Evolutionary conservation across 2,888 invertebrate genomes (phyloP), one percentile per base, ranked within the genome.

Genomic region (Archips crataeganus): DNA sequence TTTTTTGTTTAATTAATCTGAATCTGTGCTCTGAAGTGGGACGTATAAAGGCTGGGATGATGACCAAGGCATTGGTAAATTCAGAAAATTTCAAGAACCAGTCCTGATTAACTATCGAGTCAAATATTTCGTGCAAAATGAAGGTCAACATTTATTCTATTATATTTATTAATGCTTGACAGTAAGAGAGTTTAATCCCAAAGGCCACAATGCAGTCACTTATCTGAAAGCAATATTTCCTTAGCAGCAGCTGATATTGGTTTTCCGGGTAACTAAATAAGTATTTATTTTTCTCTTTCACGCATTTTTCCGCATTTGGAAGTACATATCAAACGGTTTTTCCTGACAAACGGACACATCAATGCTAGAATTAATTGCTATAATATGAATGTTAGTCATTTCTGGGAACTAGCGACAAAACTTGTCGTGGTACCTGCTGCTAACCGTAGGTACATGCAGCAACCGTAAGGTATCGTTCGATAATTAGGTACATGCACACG

Each of bases 161-260:
- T 49, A 4, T 49, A n/a, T 54, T 54, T 32, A 32, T 10, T 57
- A 32, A 8, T 3, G 11, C 57, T 32, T 11, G 32, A 3, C 2
- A 32, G 32, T 32, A 57, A 57, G 32, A 57, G 32, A 57, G 57
- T 32, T 32, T 57, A 23, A 11, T 42, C 3, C 34, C n/a, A 36
- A 36, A 36, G 5, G 32, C 10, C 34, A 68, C 67, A 47, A 68
- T 60, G 47, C 47, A 60, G 45, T 60, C 49, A 49, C 23, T 69
- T 51, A 51, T 51, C 62, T 61, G 62, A 62, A 51, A 70, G 62
- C 10, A 70, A 51, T 67, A 59, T 67, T 39, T 45, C 45, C 6
- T 3, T 32, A 13, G 15, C 39, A 54, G 4, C 10, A 36, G 34
- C 39, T 45, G 54, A 70, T 70, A 57, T 70, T 70, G 45, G 54